phyloP scores from a whole-genome alignment of 2,797 vertebrate species.

The Crax fasciolata region DNA sequence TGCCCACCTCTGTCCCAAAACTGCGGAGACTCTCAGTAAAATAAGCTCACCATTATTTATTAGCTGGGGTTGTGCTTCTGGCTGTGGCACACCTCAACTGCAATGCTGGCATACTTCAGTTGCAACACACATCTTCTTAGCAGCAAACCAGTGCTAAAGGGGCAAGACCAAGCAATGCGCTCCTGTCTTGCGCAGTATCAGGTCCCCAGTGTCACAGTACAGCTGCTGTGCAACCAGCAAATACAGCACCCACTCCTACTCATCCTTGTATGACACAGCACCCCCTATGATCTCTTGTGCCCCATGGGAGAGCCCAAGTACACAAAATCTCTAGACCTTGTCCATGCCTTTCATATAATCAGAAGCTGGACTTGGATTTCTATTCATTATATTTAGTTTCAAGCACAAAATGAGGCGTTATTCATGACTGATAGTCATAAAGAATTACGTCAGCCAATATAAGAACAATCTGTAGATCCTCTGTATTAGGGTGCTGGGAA shows the following conservation, averaged over 20 bases:
- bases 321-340: neutral
- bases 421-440: neutral
- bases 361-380: neutral
- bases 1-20: neutral
- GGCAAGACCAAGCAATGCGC: neutral
- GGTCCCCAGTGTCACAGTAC: neutral
- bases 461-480: neutral
- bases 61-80: neutral
- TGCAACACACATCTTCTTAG: neutral
- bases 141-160: neutral
- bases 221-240: neutral
- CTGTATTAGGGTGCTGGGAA: neutral
- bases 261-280: neutral
- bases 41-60: neutral
- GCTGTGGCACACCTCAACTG: neutral
- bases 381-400: neutral
- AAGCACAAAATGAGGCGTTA: neutral
- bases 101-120: neutral
- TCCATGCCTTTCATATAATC: neutral
- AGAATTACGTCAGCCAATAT: neutral
- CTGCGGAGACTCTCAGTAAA: neutral
- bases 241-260: neutral
- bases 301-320: fast-evolving
- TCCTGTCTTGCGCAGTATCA: neutral
- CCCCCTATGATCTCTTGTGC: neutral